Base-by-base conservation (phyloP, 1,140 invertebrate species). In the Centruroides sculpturatus region DNA sequence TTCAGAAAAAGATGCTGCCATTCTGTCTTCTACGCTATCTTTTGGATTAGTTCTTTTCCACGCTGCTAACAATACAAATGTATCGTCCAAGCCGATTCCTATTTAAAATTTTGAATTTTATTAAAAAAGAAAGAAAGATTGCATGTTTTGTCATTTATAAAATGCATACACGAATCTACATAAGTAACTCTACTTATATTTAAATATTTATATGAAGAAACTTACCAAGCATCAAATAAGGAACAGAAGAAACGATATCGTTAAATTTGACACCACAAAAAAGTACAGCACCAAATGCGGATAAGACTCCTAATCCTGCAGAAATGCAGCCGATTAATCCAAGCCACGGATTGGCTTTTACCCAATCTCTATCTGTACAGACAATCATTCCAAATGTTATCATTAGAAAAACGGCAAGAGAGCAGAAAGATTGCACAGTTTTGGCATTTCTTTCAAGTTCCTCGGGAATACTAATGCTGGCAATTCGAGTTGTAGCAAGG, bases 1-100 rank as follows among this genome's bases (percentile, higher is more conserved):
- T 72, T 93, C 89, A 54, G 87, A 89, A 69, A 96, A 80, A 72
- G 88, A 89, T 54, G 83, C 77, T 0, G 85, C 90, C 83, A 97
- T 87, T 47, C 92, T 76, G 69, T 90, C 84, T 0, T 86, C 84
- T 1, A 97, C 86, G 9, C 83, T 77, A 63, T 86, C 80, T 67
- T 85, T 83, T 11, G 85, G 81, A 1, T 85, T 83, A 0, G 90
- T 91, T 46, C 90, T 77, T 59, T 90, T 77, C 89, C 91, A 95
- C 0, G 91, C 89, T 0, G 92, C 92, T 64, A 97, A 75, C 85
- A 98, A 91, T 5, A 96, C 90, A 74, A 97, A 96, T 46, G 92
- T 96, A 73, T 96, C 92, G 72, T 97, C 92, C 56, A 95, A 93
- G 50, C 92, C 92, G 68, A 97, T 93, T 69, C 91, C 92, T 95